Conservation (phyloP, 2,797 vertebrate species). For the Lepidocolaptes lacrymiger region DNA sequence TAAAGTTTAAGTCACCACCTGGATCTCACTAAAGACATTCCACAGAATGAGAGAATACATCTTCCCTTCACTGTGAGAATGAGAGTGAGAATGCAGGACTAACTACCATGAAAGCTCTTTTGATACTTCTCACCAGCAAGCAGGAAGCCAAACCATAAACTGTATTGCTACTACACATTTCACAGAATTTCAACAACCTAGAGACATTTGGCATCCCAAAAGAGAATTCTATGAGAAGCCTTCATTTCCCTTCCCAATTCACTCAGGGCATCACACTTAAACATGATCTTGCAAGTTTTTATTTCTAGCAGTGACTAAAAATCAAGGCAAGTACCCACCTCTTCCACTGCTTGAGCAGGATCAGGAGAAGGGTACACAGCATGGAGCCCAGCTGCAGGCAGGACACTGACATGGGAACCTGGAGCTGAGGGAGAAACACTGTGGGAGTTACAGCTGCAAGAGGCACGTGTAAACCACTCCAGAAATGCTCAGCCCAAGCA, state of each 20-base stretch:
- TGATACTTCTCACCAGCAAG: not conserved
- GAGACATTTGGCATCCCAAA: not conserved
- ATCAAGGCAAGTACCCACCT: slow-evolving; percentile 74
- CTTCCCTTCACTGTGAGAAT: not conserved
- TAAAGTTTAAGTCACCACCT: not conserved
- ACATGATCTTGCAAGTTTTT: not conserved
- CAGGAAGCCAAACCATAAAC: not conserved
- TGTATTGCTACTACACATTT: not conserved
- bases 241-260: not conserved
- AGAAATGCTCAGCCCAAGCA: not conserved
- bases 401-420: slow-evolving; percentile 83
- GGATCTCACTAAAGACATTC: not conserved
- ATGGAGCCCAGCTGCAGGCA: slow-evolving; percentile 94
- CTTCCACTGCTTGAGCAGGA: slow-evolving; percentile 94
- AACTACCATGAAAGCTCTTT: not conserved
- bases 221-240: not conserved
- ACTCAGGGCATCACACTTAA: not conserved
- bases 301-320: not conserved
- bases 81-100: not conserved
- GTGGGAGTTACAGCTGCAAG: not conserved
- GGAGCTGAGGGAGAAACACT: slow-evolving; percentile 78
- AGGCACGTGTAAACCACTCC: not conserved
- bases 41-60: not conserved
- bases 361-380: slow-evolving; percentile 91
- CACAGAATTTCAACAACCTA: not conserved